Conservation (phyloP, 2,888 invertebrate species). For the Spilosoma lubricipeda region DNA sequence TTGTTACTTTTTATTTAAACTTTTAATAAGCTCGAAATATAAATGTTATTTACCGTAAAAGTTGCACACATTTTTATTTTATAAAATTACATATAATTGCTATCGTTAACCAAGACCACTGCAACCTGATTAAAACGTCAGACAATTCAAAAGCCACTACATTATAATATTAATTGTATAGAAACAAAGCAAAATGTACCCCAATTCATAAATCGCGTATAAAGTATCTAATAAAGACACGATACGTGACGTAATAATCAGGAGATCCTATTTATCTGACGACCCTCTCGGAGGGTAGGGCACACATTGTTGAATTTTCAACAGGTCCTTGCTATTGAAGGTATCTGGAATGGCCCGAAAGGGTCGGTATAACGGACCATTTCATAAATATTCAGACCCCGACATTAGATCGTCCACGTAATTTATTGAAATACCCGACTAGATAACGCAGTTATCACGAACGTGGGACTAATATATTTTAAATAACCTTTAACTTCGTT, state of each 20-base stretch:
- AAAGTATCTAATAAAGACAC: not conserved
- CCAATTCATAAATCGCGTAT: not conserved
- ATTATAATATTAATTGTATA: not conserved
- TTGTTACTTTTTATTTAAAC: too few species aligned
- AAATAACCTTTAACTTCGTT: not conserved
- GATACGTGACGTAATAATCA: not conserved
- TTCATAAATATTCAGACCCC: constrained; percentile 26
- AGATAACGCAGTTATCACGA: constrained; percentile 17
- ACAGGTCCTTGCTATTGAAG: constrained; percentile 21
- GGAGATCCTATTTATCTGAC: not conserved
- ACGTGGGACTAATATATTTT: constrained; percentile 10
- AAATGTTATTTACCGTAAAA: too few species aligned
- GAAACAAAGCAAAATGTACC: not conserved
- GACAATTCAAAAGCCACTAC: not conserved
- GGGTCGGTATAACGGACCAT: constrained; percentile 15
- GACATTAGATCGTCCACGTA: constrained; percentile 23
- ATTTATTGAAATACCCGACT: constrained; percentile 28
- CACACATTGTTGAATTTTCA: constrained; percentile 36
- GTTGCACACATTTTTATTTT: too few species aligned
- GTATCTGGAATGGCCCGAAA: constrained; percentile 9
- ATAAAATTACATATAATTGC: not conserved
- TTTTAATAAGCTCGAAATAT: too few species aligned
- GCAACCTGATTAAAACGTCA: too few species aligned
- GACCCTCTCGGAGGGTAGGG: constrained; percentile 11
- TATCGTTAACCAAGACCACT: not conserved